Conservation (phyloP, 1,140 invertebrate species). For the Lepidurus packardi region DNA sequence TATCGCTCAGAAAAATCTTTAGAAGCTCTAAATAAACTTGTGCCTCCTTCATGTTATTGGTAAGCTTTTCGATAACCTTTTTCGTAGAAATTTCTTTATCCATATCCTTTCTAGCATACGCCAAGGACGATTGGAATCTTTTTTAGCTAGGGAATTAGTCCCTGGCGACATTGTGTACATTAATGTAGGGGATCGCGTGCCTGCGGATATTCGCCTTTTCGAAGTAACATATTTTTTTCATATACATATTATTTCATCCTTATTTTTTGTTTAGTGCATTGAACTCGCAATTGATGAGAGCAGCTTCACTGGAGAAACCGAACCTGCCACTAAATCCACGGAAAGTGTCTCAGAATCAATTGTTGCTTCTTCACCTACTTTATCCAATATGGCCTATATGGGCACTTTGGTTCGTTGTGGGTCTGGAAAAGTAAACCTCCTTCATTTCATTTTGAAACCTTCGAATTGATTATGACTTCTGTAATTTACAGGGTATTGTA, state of each 20-base stretch:
- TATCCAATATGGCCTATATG: slow-evolving; percentile 96
- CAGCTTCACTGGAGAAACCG: slow-evolving; percentile 91
- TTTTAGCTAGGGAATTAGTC: slow-evolving; percentile 89
- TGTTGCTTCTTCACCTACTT: slow-evolving; percentile 58
- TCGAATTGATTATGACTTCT: slow-evolving; percentile 33
- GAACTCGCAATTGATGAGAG: slow-evolving; percentile 96
- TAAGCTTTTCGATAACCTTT: slow-evolving; percentile 33
- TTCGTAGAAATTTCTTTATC: not conserved
- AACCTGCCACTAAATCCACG: slow-evolving; percentile 50
- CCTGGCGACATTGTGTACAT: slow-evolving; percentile 95
- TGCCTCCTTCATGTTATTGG: slow-evolving; percentile 85
- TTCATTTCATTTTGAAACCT: slow-evolving; percentile 33
- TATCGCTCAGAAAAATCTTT: slow-evolving; percentile 99
- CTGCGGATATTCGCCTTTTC: slow-evolving; percentile 88
- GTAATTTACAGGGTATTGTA: slow-evolving; percentile 73
- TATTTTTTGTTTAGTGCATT: slow-evolving; percentile 49
- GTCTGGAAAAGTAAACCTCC: slow-evolving; percentile 76
- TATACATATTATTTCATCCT: slow-evolving; percentile 24
- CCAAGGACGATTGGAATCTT: slow-evolving; percentile 79
- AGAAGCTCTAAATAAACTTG: slow-evolving; percentile 95
- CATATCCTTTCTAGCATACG: slow-evolving; percentile 57
- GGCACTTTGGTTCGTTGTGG: slow-evolving; percentile 94
- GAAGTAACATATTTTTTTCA: slow-evolving; percentile 52
- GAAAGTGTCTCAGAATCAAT: slow-evolving; percentile 51
- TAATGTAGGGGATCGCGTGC: slow-evolving; percentile 90